Evolutionary conservation across 1,140 invertebrate genomes (phyloP).

Genomic region (Meloidogyne exigua): DNA sequence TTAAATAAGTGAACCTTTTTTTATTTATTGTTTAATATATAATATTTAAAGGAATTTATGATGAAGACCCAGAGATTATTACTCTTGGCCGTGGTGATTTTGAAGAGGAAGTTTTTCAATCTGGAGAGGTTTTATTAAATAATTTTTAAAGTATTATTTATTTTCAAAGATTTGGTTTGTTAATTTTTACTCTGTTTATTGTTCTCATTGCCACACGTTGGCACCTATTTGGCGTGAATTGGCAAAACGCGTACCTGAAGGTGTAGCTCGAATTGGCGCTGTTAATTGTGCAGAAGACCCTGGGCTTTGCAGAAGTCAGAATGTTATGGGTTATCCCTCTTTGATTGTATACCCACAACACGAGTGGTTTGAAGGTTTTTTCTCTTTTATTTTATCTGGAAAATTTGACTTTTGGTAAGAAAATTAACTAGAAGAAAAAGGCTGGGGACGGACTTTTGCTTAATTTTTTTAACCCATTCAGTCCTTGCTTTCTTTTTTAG

Average conservation of each 20-base stretch:
- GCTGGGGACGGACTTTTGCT: too few species aligned
- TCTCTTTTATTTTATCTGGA: not conserved
- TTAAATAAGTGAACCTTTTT: too few species aligned
- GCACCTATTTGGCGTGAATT: slow-evolving; percentile 76
- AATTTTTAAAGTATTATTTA: not conserved
- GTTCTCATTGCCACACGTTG: slow-evolving; percentile 78
- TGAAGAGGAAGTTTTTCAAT: slow-evolving; percentile 70
- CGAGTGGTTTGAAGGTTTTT: not conserved
- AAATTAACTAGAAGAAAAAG: too few species aligned
- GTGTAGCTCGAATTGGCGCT: slow-evolving; percentile 75
- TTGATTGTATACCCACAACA: slow-evolving; percentile 70
- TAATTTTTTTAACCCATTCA: too few species aligned
- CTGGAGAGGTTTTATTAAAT: slow-evolving; percentile 65
- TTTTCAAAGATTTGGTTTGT: slow-evolving; percentile 72
- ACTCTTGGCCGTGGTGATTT: slow-evolving; percentile 74
- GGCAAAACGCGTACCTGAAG: slow-evolving; percentile 72
- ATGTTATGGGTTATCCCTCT: slow-evolving; percentile 74
- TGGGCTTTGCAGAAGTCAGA: slow-evolving; percentile 71
- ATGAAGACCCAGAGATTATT: slow-evolving; percentile 79
- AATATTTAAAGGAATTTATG: slow-evolving; percentile 71
- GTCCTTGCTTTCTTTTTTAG: too few species aligned
- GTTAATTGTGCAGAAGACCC: slow-evolving; percentile 79
- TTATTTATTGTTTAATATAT: not conserved
- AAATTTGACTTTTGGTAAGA: too few species aligned
- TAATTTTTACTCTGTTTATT: slow-evolving; percentile 82